Evolutionary conservation across 2,113 vertebrate genomes (phyloP), one percentile per base, ranked within the genome.

Genomic region (Pachypanchax playfairii): DNA sequence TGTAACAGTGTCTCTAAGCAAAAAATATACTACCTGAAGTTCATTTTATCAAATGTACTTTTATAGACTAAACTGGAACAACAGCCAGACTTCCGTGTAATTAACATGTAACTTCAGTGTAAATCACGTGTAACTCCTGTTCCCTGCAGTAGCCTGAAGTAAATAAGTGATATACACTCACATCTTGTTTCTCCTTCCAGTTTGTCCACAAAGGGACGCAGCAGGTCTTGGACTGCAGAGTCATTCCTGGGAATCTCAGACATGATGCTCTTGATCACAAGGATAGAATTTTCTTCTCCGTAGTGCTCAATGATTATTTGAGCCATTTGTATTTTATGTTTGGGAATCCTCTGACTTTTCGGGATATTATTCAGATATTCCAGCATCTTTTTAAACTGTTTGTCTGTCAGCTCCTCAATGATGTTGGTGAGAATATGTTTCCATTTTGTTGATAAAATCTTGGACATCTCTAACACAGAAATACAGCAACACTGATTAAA

Each of bases 301-400:
- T 54, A 53, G 31, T 28, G 0, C 39, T 65, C 8, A 0, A 71
- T 18, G 31, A 80, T 68, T 0, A 0, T 29, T 25, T 51, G 28
- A 0, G 29, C 5, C 54, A 73, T 55, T 5, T 56, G 0, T 2
- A 3, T 20, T 55, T 1, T 59, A 10, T 0, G 15, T 3, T 0
- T 46, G 0, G 0, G 0, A 0, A 0, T 4, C 18, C 36, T 66
- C 44, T 8, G 0, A 31, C 41, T 6, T 20, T 6, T 2, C 0
- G 65, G 65, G 17, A 77, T 70, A 33, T 28, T 3, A 0, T 17
- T 1, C 39, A 80, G 14, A 24, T 0, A 2, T 3, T 0, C 2
- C 29, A 71, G 17, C 57, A 61, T 28, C 41, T 54, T 58, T 0
- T 6, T 0, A 12, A 18, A 61, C 28, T 79, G 17, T 0, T 0